Conservation (phyloP, 2,888 invertebrate genomes). For the Chrysotoxum bicinctum region DNA sequence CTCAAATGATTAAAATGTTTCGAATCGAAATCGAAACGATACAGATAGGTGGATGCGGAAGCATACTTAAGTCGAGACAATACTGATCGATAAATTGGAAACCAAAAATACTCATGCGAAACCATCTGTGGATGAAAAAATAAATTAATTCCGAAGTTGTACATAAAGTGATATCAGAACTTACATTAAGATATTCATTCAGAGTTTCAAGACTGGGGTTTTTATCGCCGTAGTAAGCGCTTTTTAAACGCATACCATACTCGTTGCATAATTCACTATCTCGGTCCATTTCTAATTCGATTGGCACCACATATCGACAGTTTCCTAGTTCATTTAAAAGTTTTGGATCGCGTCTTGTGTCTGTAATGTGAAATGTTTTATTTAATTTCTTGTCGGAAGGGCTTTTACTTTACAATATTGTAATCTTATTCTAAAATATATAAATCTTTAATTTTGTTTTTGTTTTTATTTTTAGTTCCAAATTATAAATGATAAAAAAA, state of each 20-base stretch:
- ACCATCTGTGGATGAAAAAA: slow-evolving; percentile 76
- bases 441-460: no score
- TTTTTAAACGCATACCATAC: slow-evolving; percentile 78
- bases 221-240: slow-evolving; percentile 78
- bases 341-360: slow-evolving; percentile 78
- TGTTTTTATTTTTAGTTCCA: no score
- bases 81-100: slow-evolving; percentile 80
- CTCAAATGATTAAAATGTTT: slow-evolving; percentile 81
- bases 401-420: no score
- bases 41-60: slow-evolving; percentile 79
- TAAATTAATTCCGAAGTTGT: neutral
- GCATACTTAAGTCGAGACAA: slow-evolving; percentile 78
- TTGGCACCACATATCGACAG: slow-evolving; percentile 79
- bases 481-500: no score
- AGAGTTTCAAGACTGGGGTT: slow-evolving; percentile 80
- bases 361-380: slow-evolving; percentile 54
- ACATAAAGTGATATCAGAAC: slow-evolving; percentile 32
- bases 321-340: slow-evolving; percentile 79
- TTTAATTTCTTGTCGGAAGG: no score
- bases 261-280: slow-evolving; percentile 78
- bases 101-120: slow-evolving; percentile 81
- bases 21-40: slow-evolving; percentile 81
- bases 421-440: no score
- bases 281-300: slow-evolving; percentile 79
- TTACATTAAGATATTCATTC: slow-evolving; percentile 79